Evolutionary conservation across 2,113 vertebrate species (phyloP), one percentile per base, ranked within the genome.

Genomic region (Muntiacus reevesi): DNA sequence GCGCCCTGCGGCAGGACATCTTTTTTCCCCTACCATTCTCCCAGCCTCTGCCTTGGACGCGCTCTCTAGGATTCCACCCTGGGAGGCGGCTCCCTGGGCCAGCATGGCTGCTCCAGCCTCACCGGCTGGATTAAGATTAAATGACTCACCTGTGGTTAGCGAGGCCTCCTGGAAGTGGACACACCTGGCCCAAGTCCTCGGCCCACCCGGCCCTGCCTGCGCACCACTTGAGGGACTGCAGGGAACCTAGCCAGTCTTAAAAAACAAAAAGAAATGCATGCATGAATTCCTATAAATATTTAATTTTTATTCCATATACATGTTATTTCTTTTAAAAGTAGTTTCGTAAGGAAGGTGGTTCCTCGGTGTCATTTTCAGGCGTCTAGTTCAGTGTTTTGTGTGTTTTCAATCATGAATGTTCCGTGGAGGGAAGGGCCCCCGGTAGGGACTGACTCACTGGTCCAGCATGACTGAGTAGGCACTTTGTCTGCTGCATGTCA

Each of bases 81-180:
- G 50, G 84, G 54, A 71, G 85, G 81, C 0, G 4, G 94, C 21
- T 89, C 19, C 95, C 52, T 40, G 16, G 0, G 0, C 86, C 92
- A 52, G 81, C n/a, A n/a, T 0, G 36, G 27, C 43, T 3, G 1
- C 0, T 50, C 86, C 78, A 6, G 64, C 84, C 95, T 62, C 54
- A 1, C 50, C 17, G 5, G 36, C 59, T 8, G 15, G 27, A 91
- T 21, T 14, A 28, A 71, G 52, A 50, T 45, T 74, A 30, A 50
- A 16, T 97, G 98, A 97, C 54, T 96, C 97, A 95, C 96, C 98
- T 97, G 92, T 36, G 96, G 92, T 59, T 23, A 94, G 27, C 1
- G 2, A 15, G 60, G 81, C 64, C 43, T 7, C 17, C 67, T 60
- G 91, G 40, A 30, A 64, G 84, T 19, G 9, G 33, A 27, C 62